A percentile compares a stretch with the other conserved stretches of the same genome.
These are phyloP conservation scores for Cololabis saira DNA, from an alignment of 2,113 vertebrate species.

Conservation along the genomic window DNA sequence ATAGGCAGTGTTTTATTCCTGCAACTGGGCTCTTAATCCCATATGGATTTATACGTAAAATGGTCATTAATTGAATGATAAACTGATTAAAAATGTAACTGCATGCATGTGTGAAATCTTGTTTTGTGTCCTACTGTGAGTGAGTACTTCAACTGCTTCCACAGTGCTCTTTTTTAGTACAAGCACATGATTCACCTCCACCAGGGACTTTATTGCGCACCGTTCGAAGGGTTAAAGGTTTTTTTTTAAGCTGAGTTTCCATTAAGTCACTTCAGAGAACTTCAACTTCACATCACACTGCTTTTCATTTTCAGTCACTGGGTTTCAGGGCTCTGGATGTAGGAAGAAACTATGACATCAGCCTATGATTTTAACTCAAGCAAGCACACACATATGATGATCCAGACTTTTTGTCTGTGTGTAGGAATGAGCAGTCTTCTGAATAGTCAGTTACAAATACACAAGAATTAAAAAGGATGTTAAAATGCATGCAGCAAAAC, in stretches of 20 bases:
- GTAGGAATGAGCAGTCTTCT: too few relatives aligned
- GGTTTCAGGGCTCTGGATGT: constrained; percentile 37
- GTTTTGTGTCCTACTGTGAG: too few relatives aligned
- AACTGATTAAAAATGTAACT: too few relatives aligned
- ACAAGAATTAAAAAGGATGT: constrained; percentile 20
- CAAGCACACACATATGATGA: constrained; percentile 53
- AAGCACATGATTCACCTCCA: constrained; percentile 16
- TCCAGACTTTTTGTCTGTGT: constrained; percentile 23
- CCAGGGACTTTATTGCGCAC: neutral
- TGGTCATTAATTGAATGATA: too few relatives aligned
- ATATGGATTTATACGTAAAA: neutral
- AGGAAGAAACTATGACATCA: constrained; percentile 68
- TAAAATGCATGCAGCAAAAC: constrained; percentile 55
- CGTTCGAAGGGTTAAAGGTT: constrained; percentile 30
- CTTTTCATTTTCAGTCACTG: constrained; percentile 48
- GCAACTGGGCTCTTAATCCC: neutral
- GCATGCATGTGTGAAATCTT: too few relatives aligned
- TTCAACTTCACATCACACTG: constrained; percentile 40
- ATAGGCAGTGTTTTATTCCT: neutral
- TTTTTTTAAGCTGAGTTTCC: constrained; percentile 54
- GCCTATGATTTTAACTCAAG: constrained; percentile 58
- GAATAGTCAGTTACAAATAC: too few relatives aligned
- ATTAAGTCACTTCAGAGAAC: constrained; percentile 53
- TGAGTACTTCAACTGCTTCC: too few relatives aligned
- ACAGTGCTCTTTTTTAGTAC: neutral